Percentiles rank a stretch among this genome's conserved stretches.
phyloP scores from a whole-genome alignment of 53 echinoderm and acorn worm genomes.

The Holothuria scabra region DNA sequence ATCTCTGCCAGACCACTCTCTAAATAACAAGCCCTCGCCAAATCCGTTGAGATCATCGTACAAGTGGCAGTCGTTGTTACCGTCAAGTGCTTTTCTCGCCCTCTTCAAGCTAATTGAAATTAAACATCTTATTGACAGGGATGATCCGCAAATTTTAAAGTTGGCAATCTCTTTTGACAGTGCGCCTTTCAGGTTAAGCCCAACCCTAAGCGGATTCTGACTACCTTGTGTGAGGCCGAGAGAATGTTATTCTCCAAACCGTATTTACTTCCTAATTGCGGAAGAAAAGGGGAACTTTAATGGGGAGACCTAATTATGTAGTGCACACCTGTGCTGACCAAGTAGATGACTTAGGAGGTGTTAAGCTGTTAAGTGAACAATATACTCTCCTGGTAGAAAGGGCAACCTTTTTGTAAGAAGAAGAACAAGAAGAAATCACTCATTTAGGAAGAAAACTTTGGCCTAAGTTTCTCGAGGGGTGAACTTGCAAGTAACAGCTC shows the following conservation, averaged over 20 bases:
- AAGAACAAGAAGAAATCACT: no score
- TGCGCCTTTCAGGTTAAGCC: no score
- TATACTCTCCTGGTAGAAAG: no score
- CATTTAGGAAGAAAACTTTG: no score
- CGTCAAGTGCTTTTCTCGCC: conserved; percentile 29
- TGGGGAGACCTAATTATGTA: conserved; percentile 19
- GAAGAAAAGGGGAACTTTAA: conserved; percentile 10
- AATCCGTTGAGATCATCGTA: conserved; percentile 4
- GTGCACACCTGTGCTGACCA: conserved; percentile 10
- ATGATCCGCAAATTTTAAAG: not conserved
- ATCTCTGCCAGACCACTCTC: not conserved
- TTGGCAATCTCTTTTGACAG: no score
- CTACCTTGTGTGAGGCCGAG: no score
- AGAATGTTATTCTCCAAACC: not conserved
- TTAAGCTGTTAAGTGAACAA: no score
- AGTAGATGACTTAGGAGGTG: no score
- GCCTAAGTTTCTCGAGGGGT: no score
- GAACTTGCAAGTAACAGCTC: no score
- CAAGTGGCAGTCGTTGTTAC: conserved; percentile 1
- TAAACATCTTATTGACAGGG: conserved; percentile 19
- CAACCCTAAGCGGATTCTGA: no score
- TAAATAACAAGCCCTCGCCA: conserved; percentile 10
- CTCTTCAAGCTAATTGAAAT: conserved; percentile 39
- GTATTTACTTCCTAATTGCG: conserved; percentile 27
- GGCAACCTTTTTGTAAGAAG: no score